phyloP scores from a whole-genome alignment of 2,113 vertebrate genomes.

The Syngnathoides biaculeatus region DNA sequence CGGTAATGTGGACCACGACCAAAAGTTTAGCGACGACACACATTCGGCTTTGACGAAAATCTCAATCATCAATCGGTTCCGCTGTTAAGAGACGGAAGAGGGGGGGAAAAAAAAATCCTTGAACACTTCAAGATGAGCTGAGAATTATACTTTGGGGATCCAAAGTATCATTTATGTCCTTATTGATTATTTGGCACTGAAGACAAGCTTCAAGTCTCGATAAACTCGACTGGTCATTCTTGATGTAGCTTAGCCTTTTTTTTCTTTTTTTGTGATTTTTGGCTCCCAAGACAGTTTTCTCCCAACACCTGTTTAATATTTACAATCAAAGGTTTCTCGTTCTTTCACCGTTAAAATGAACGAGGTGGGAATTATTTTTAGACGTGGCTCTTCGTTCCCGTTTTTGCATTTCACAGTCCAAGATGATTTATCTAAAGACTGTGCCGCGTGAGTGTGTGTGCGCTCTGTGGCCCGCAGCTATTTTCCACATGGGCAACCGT shows the following conservation, averaged over 20 bases:
- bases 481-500: slow-evolving; percentile 78
- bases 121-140: not conserved
- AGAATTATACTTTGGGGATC: not conserved
- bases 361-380: slow-evolving; percentile 62
- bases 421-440: slow-evolving; percentile 75
- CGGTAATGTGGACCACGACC: slow-evolving; percentile 29
- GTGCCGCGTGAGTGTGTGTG: slow-evolving; percentile 59
- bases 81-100: not conserved
- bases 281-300: slow-evolving; percentile 54
- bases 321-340: slow-evolving; percentile 47
- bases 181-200: slow-evolving; percentile 37
- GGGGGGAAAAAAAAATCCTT: not conserved
- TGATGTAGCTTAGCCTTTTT: slow-evolving; percentile 46
- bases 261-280: slow-evolving; percentile 65
- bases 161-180: not conserved
- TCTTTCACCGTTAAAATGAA: slow-evolving; percentile 51
- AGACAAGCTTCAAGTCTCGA: slow-evolving; percentile 43
- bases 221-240: slow-evolving; percentile 50
- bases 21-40: not conserved
- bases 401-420: slow-evolving; percentile 60
- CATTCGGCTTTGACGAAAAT: not conserved
- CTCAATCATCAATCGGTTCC: not conserved
- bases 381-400: slow-evolving; percentile 51
- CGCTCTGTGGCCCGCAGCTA: slow-evolving; percentile 70
- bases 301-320: no score